Percentiles rank a stretch among this genome's conserved stretches.
Evolutionary conservation across 2,888 invertebrate genomes (phyloP).

Genomic region (Polydrusus pterygomalis): DNA sequence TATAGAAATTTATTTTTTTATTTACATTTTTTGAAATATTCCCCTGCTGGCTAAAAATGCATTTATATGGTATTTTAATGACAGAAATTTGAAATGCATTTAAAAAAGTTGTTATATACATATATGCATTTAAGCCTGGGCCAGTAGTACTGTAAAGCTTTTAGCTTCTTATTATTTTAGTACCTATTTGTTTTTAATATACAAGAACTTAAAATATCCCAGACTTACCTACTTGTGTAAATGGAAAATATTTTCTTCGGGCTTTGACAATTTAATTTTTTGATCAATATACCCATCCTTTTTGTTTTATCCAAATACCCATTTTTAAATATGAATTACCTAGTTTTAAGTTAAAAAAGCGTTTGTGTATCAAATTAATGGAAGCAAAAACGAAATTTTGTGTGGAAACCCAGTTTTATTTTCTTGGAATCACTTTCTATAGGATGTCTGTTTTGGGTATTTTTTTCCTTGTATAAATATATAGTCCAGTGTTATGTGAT

Average conservation of each 20-base stretch:
- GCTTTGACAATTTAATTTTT: too few species aligned
- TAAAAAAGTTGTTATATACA: neutral
- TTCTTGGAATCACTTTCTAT: neutral
- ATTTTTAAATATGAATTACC: too few species aligned
- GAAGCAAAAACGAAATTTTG: too few species aligned
- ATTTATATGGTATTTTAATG: neutral
- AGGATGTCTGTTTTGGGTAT: neutral
- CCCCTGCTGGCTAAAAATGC: neutral
- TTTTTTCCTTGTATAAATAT: conserved; percentile 1
- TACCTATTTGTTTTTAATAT: neutral
- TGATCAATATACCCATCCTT: too few species aligned
- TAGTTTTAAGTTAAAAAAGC: too few species aligned
- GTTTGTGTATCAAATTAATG: too few species aligned
- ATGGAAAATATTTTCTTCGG: too few species aligned
- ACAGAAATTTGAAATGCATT: neutral
- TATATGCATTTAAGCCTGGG: conserved; percentile 6
- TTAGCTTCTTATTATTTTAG: conserved; percentile 15
- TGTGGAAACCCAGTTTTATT: too few species aligned
- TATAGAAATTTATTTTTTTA: conserved; percentile 35
- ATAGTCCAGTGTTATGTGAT: conserved; percentile 50
- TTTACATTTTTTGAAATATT: conserved; percentile 16
- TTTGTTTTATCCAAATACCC: too few species aligned
- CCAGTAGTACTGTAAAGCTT: conserved; percentile 14
- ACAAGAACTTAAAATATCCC: neutral
- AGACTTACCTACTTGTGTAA: too few species aligned